Base-by-base conservation (phyloP, 2,113 vertebrate species). In the Rana temporaria region DNA sequence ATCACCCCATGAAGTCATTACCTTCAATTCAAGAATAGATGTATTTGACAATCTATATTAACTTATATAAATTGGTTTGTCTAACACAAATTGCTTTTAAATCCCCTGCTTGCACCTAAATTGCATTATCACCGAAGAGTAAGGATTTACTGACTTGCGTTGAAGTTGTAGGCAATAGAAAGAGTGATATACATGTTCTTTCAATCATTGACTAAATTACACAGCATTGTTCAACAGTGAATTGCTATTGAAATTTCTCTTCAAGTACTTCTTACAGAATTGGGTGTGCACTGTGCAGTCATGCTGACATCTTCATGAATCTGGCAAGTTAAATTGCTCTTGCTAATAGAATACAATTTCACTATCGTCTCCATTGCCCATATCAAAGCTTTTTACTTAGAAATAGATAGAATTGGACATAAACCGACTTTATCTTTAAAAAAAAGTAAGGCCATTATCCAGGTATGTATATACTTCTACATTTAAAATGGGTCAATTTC, bases 41-140 rank as follows among this genome's bases (percentile, higher is more conserved):
- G 52, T 68, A 79, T 68, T 79, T 79, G 48, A 67, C 64, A 38
- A 55, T 66, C 42, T 52, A 53, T 78, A 78, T 20, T 79, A 79
- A 56, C 77, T 68, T 68, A 68, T 68, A 79, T 79, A 79, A 79
- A 79, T 79, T 79, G 65, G 65, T 69, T 60, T 68, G 65, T 69
- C 52, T 79, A 56, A 38, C 76, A 67, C 64, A 67, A 79, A 67
- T 56, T 79, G 76, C 48, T 79, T 79, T 68, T 57, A 48, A 69
- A 79, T 79, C 65, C 64, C 55, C 26, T 68, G 65, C 30, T 79
- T 32, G 57, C 53, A 79, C 19, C 65, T 69, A 79, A 79, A 76
- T 60, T 79, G 55, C 65, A 42, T 68, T 79, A 69, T 66, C 65
- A 79, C 55, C 48, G 55, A 79, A 69, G 53, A 59, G 26, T 59